Percentiles rank a stretch among this genome's conserved stretches.
Conservation (phyloP, 2,797 vertebrate genomes). For the Enoplosus armatus region DNA sequence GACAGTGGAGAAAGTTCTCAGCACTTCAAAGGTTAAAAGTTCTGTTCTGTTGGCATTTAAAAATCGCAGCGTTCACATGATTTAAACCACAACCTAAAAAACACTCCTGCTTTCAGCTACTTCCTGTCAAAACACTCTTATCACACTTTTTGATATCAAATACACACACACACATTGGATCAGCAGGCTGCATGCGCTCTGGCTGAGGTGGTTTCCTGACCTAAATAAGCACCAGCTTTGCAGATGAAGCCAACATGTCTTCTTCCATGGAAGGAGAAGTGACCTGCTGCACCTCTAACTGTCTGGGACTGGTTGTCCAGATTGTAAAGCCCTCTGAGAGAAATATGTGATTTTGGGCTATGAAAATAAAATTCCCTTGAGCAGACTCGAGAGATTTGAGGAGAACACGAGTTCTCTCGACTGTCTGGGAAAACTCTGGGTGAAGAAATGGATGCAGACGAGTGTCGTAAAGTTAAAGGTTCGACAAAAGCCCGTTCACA, state of each 20-base stretch:
- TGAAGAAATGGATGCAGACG: background rate
- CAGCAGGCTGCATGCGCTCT: background rate
- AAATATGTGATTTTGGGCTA: background rate
- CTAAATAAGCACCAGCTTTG: background rate
- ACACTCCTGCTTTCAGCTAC: background rate
- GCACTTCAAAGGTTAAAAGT: background rate
- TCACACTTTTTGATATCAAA: background rate
- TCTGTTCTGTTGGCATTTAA: background rate
- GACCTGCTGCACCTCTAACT: background rate
- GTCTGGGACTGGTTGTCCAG: background rate
- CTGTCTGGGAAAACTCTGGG: background rate
- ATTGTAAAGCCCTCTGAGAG: background rate
- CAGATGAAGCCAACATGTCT: background rate
- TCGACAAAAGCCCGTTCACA: too few species aligned
- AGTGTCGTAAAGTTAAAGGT: background rate
- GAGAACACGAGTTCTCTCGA: background rate
- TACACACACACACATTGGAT: background rate
- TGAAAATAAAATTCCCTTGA: background rate
- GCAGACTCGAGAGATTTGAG: constrained; percentile 2
- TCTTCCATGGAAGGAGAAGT: constrained; percentile 20
- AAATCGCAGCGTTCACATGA: background rate
- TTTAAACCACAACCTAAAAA: background rate
- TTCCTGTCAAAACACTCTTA: background rate
- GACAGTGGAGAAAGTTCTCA: background rate
- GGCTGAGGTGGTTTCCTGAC: constrained; percentile 12